Conservation (phyloP, 2,113 vertebrate genomes). For the Heterocephalus glaber region DNA sequence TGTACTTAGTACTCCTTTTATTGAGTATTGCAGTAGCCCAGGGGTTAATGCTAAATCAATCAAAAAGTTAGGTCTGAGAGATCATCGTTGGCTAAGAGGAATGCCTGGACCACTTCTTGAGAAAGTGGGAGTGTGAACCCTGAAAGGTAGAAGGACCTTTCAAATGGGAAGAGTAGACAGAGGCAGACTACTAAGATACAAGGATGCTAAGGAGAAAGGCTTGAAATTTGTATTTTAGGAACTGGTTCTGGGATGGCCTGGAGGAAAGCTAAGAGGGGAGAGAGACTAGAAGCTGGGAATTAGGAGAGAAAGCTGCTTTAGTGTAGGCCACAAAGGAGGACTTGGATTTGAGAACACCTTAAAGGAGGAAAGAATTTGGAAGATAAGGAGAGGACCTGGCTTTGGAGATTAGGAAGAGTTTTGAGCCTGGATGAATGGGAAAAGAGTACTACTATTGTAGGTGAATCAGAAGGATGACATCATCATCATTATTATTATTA, state of each 20-base stretch:
- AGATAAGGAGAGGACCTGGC: not conserved
- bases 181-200: not conserved
- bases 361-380: not conserved
- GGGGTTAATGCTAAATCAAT: not conserved
- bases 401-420: not conserved
- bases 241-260: not conserved
- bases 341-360: not conserved
- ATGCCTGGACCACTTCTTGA: not conserved
- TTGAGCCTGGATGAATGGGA: not conserved
- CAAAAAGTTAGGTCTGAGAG: not conserved
- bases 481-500: too few relatives aligned
- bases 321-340: not conserved
- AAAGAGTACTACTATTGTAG: not conserved
- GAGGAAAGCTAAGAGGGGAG: not conserved
- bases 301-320: not conserved
- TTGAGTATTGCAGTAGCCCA: not conserved
- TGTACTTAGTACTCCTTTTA: not conserved
- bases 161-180: not conserved
- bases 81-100: not conserved
- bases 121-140: not conserved
- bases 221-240: not conserved
- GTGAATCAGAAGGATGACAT: not conserved
- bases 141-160: not conserved
- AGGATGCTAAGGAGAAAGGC: not conserved
- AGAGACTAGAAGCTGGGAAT: not conserved